Evolutionary conservation across 1,140 invertebrate genomes (phyloP).

Genomic region (Conus betulinus): DNA sequence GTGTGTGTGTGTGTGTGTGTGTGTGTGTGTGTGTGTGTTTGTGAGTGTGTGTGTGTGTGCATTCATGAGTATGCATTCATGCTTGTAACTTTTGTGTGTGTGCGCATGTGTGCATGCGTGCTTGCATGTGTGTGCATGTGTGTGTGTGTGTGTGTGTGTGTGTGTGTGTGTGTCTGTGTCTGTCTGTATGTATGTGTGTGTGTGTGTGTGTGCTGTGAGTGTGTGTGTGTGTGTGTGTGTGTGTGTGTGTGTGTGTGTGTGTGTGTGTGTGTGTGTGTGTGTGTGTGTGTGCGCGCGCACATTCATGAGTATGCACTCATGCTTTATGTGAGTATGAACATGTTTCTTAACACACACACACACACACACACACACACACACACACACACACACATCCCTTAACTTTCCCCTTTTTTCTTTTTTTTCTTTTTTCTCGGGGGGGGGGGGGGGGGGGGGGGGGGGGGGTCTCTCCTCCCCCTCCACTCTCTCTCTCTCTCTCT

Average conservation of each 20-base stretch:
- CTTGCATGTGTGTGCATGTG: no score
- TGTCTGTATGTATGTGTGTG: background rate
- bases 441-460: no score
- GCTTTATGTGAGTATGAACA: background rate
- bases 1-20: background rate
- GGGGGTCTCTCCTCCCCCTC: no score
- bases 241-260: background rate
- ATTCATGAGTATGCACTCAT: background rate
- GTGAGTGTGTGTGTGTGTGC: background rate
- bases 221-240: background rate
- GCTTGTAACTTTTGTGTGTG: no score
- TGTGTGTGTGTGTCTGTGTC: background rate
- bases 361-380: no score
- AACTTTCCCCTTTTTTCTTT: no score
- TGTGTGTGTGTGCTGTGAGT: conserved; percentile 10
- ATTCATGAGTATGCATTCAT: no score
- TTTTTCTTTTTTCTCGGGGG: no score
- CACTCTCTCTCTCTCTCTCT: no score
- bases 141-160: no score
- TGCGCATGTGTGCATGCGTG: no score
- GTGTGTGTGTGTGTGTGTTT: background rate
- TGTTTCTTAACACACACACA: background rate
- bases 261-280: conserved; percentile 12
- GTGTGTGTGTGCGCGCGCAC: background rate
- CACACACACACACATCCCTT: no score